Percentiles rank a stretch among this genome's conserved stretches.
Conservation (phyloP, 2,888 invertebrate genomes). For the Harpalus rubripes region DNA sequence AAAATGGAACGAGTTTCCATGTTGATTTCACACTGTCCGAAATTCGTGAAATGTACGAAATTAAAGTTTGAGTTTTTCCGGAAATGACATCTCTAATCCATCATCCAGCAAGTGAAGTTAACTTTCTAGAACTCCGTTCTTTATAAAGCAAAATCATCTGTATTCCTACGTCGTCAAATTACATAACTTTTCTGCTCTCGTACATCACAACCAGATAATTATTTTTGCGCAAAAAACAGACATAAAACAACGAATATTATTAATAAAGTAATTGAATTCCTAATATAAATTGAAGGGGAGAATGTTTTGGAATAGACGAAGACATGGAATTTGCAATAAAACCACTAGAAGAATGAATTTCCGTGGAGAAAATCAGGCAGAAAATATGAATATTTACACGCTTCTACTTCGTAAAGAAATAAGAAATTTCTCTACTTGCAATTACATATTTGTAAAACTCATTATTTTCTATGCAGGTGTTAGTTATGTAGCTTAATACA, state of each 20-base stretch:
- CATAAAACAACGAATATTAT: not conserved
- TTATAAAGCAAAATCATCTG: conserved; percentile 30
- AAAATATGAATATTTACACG: not conserved
- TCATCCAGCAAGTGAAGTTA: conserved; percentile 18
- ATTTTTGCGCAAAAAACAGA: conserved; percentile 3
- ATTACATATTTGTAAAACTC: too few species aligned
- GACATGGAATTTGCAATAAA: not conserved
- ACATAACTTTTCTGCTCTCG: conserved; percentile 14
- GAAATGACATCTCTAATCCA: conserved; percentile 19
- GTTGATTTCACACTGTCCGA: conserved; percentile 12
- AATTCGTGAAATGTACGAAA: conserved; percentile 14
- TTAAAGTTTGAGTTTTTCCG: conserved; percentile 12
- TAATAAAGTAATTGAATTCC: conserved; percentile 1
- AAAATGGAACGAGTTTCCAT: not conserved
- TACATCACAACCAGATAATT: not conserved
- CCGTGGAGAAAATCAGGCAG: not conserved
- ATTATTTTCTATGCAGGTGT: too few species aligned
- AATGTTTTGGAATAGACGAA: not conserved
- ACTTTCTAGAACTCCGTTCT: conserved; percentile 21
- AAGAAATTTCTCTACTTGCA: not conserved
- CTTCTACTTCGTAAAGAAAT: not conserved
- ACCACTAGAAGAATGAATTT: not conserved
- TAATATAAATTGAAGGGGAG: not conserved
- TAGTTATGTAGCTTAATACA: too few species aligned
- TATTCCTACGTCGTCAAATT: conserved; percentile 18